These are phyloP conservation scores for Hestina assimilis DNA, from an alignment of 1,140 invertebrate genomes.

Conservation along the genomic window DNA sequence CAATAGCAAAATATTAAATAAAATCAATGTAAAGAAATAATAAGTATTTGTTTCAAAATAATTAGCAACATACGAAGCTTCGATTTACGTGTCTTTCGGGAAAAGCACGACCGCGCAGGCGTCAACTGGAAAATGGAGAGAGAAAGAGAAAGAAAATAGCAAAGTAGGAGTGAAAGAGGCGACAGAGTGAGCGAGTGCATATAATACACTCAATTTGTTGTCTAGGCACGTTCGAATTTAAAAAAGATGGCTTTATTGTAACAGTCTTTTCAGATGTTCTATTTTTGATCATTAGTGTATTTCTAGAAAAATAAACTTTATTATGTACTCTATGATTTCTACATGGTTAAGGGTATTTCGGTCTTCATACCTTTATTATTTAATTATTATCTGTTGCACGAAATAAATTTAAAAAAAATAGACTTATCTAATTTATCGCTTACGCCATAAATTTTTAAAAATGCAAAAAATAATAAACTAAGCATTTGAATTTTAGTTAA, in stretches of 20 bases:
- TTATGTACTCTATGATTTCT: not conserved
- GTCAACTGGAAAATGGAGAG: conserved; percentile 54
- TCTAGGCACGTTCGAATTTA: conserved; percentile 62
- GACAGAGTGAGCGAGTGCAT: conserved; percentile 48
- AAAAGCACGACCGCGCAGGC: conserved; percentile 58
- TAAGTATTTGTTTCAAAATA: not conserved
- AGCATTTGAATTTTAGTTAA: no score
- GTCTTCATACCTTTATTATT: not conserved
- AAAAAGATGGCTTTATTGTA: conserved; percentile 36
- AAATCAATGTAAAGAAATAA: not conserved
- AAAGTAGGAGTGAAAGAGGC: conserved; percentile 40
- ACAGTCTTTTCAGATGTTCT: conserved; percentile 4
- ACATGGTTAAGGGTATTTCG: not conserved
- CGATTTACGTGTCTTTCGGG: conserved; percentile 54
- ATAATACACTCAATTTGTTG: conserved; percentile 66
- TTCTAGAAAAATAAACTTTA: no score
- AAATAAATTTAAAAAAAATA: not conserved
- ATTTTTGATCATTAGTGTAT: not conserved
- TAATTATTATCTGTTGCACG: not conserved
- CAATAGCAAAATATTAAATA: not conserved
- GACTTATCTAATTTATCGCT: no score
- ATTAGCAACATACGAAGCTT: conserved; percentile 55
- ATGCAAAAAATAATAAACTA: no score
- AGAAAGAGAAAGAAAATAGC: conserved; percentile 34
- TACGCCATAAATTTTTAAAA: no score